Conservation (phyloP, 2,797 vertebrate genomes). For the Balearica regulorum region DNA sequence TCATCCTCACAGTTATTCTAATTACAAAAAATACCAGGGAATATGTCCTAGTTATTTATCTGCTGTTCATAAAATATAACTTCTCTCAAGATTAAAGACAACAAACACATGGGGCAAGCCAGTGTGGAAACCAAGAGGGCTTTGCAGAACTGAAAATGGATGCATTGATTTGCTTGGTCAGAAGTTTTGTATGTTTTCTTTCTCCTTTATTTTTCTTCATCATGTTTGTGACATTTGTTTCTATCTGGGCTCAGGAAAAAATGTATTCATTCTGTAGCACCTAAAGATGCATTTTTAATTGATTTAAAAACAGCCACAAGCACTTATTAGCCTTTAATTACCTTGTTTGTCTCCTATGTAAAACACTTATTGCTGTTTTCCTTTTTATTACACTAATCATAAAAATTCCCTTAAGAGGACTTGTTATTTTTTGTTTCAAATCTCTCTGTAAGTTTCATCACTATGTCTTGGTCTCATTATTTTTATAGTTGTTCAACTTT, state of each 20-base stretch:
- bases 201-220: not conserved
- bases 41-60: not conserved
- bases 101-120: not conserved
- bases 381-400: not conserved
- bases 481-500: not conserved
- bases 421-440: not conserved
- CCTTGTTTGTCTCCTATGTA: not conserved
- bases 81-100: not conserved
- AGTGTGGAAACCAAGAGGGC: not conserved
- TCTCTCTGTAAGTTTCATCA: not conserved
- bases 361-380: not conserved
- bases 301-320: not conserved
- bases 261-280: not conserved
- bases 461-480: fast-evolving
- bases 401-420: not conserved
- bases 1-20: not conserved
- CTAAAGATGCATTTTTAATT: not conserved
- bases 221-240: not conserved
- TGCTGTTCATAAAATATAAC: not conserved
- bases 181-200: not conserved
- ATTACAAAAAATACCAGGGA: not conserved
- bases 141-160: not conserved
- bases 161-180: not conserved
- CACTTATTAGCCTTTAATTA: not conserved
- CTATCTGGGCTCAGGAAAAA: not conserved